Evolutionary conservation across 2,888 invertebrate species (phyloP).

Genomic region (Drosophila sordidapex): DNA sequence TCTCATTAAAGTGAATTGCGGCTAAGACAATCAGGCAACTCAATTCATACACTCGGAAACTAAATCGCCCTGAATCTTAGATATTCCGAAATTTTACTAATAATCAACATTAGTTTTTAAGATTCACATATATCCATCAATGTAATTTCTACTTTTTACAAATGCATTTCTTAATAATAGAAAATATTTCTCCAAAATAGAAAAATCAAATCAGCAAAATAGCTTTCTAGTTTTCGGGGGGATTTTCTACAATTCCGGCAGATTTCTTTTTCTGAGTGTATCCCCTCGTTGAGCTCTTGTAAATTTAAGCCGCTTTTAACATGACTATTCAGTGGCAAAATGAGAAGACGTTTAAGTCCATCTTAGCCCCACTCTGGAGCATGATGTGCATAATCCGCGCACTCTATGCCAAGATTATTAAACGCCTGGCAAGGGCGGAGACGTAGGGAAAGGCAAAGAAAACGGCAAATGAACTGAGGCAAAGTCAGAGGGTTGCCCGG

Average conservation of each 20-base stretch:
- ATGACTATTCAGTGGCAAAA: slow-evolving; percentile 19
- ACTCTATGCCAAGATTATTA: slow-evolving; percentile 36
- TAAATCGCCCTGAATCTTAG: not conserved
- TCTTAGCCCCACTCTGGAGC: slow-evolving; percentile 12
- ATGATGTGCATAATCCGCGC: slow-evolving; percentile 30
- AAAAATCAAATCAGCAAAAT: no score
- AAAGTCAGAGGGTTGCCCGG: slow-evolving; percentile 4
- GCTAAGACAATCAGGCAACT: not conserved
- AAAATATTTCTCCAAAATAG: not conserved
- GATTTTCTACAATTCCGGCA: not conserved
- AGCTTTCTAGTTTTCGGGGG: not conserved
- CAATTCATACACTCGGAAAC: not conserved
- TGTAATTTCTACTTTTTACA: accelerated
- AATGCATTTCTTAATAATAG: not conserved
- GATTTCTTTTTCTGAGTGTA: not conserved
- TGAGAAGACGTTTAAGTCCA: slow-evolving; percentile 22
- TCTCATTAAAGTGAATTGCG: not conserved
- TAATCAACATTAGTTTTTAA: no score
- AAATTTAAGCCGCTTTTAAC: slow-evolving; percentile 33
- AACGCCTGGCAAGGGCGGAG: not conserved
- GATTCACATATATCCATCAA: not conserved
- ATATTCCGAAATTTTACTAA: no score
- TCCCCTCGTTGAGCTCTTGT: not conserved
- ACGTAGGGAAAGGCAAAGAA: slow-evolving; percentile 1
- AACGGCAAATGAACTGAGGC: slow-evolving; percentile 7